Evolutionary conservation across 1,140 invertebrate genomes (phyloP), one percentile per base, ranked within the genome.

Genomic region (Macrotrachela quadricornifera): DNA sequence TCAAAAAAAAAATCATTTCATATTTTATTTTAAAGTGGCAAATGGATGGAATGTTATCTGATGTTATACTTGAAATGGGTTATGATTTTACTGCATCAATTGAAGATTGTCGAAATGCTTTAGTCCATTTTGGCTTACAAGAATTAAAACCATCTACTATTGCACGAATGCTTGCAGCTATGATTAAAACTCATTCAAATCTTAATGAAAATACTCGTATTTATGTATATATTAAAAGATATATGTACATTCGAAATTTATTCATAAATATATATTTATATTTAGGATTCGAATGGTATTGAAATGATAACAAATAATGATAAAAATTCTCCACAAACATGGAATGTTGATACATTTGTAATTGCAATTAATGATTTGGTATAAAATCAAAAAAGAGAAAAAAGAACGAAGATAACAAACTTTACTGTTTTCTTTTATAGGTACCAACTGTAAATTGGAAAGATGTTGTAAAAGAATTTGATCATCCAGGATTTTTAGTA

Each of bases 301-400:
- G 79, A 53, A 10, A 10, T 15, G 16, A 49, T 63, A 54, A 66
- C 65, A 18, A 68, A 66, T 48, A 51, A 56, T 41, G 66, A 73
- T 21, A 58, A 59, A 15, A 61, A 60, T 46, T 65, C 66, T 54
- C 69, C 71, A 52, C 74, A 71, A n/a, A 77, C 81, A 3, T 95
- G 87, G 87, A 91, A 90, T 71, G 76, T 86, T 12, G 87, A 94
- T 63, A 75, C 86, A 47, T 91, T 92, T 67, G 79, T 91, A 10
- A 80, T 87, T 64, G 78, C 82, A 40, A 65, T 91, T 10, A 85
- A 88, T 67, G 87, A 92, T 65, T 71, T 86, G 57, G 80, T 82
- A 59, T 48, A 21, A 16, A 9, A 46, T 42, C 13, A 17, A 12
- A 21, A 13, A 17, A n/a, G n/a, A n/a, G n/a, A n/a, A n/a, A n/a